phyloP scores from a whole-genome alignment of 2,797 vertebrate species.

The Anguilla pacifica region DNA sequence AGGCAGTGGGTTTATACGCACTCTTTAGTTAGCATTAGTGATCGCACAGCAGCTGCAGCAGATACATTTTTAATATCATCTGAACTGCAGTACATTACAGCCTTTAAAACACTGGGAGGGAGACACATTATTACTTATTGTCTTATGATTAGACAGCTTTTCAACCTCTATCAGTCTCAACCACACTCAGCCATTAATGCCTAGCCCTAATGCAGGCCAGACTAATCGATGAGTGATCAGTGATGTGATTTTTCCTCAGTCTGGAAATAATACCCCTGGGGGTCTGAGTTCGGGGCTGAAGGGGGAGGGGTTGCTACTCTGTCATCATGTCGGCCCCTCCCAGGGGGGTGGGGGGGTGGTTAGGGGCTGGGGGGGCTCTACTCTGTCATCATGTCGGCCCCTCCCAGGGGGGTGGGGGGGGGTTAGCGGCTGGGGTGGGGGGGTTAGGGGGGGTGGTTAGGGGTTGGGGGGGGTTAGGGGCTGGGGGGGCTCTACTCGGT shows the following conservation, averaged over 20 bases:
- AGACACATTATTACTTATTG: background rate
- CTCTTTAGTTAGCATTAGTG: background rate
- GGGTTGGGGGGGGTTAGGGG: too few species aligned
- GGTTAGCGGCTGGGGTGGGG: too few species aligned
- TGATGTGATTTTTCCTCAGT: background rate
- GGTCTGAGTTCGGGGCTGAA: too few species aligned
- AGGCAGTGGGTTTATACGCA: background rate
- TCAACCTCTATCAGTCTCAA: background rate
- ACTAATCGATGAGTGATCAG: background rate
- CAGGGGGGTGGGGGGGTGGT: too few species aligned
- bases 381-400: too few species aligned
- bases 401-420: too few species aligned
- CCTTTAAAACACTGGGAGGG: background rate
- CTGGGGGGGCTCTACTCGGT: too few species aligned
- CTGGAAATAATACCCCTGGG: background rate
- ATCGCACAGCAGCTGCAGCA: background rate
- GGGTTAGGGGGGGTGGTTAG: too few species aligned
- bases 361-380: too few species aligned
- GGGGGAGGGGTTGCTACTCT: too few species aligned
- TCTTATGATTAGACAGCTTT: background rate
- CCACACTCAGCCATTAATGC: background rate
- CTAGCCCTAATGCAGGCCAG: background rate
- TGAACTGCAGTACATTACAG: background rate
- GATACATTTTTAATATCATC: background rate
- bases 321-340: too few species aligned